A percentile compares a stretch with the other conserved stretches of the same genome.
These are phyloP conservation scores for Aythya baeri DNA, from an alignment of 2,113 vertebrate species.

Conservation along the genomic window DNA sequence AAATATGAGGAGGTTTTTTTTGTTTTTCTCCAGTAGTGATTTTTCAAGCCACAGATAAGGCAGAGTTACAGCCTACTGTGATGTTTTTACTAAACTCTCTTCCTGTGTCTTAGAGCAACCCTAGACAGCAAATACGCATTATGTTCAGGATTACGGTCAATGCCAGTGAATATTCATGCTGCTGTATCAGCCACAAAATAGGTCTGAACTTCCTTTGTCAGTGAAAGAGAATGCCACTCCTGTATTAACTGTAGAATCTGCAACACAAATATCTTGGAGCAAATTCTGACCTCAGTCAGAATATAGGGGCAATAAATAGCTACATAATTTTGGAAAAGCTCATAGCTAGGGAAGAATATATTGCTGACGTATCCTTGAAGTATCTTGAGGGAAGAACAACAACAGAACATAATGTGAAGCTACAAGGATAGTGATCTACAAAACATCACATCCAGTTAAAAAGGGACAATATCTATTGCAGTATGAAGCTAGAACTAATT, in stretches of 20 bases:
- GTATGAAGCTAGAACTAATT: not conserved
- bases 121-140: not conserved
- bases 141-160: not conserved
- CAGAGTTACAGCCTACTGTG: not conserved
- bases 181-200: not conserved
- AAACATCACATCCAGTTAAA: not conserved
- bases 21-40: not conserved
- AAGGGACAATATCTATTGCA: not conserved
- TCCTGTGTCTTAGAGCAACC: not conserved
- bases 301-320: not conserved
- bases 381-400: not conserved
- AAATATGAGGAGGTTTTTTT: not conserved
- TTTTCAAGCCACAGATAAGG: not conserved
- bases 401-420: not conserved
- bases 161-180: rapidly evolving
- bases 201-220: not conserved
- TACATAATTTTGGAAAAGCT: not conserved
- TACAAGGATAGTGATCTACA: not conserved
- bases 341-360: not conserved
- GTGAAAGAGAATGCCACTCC: not conserved
- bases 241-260: not conserved
- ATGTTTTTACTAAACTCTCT: not conserved
- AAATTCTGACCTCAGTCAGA: not conserved
- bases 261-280: not conserved
- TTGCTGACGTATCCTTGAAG: not conserved